These are phyloP conservation scores for Eubasilissa regina DNA, from an alignment of 1,140 invertebrate species.

Conservation along the genomic window DNA sequence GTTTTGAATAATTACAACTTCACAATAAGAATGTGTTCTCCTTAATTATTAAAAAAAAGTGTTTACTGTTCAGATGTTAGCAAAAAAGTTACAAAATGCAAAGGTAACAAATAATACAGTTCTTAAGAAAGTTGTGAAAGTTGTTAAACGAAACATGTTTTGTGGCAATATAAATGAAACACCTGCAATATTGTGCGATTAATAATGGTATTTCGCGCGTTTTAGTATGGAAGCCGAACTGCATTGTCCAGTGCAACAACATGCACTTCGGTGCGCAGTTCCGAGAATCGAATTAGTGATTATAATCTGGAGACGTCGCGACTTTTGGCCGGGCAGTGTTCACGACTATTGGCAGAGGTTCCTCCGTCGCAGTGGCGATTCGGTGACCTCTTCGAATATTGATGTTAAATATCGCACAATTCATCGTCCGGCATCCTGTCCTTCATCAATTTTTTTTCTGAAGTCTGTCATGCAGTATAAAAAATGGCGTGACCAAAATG, in stretches of 20 bases:
- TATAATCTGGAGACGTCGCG: not conserved
- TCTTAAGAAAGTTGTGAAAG: too few species aligned
- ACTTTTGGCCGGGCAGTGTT: not conserved
- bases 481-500: conserved; percentile 24
- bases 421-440: conserved; percentile 1
- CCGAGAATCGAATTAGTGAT: conserved; percentile 2
- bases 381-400: conserved; percentile 21
- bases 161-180: too few species aligned
- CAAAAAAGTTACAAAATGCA: too few species aligned
- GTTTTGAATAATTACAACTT: too few species aligned
- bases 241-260: conserved; percentile 10
- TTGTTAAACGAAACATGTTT: too few species aligned
- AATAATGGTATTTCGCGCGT: not conserved
- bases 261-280: not conserved
- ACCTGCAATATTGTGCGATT: too few species aligned
- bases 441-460: not conserved
- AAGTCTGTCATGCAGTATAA: not conserved
- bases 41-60: too few species aligned
- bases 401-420: not conserved
- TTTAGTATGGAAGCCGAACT: not conserved
- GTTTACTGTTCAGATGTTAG: too few species aligned
- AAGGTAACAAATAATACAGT: too few species aligned
- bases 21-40: too few species aligned
- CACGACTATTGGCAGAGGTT: not conserved
- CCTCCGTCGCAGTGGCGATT: not conserved